Base-by-base conservation (phyloP, 1,140 invertebrate genomes). In the Aphelinus atriplicis region DNA sequence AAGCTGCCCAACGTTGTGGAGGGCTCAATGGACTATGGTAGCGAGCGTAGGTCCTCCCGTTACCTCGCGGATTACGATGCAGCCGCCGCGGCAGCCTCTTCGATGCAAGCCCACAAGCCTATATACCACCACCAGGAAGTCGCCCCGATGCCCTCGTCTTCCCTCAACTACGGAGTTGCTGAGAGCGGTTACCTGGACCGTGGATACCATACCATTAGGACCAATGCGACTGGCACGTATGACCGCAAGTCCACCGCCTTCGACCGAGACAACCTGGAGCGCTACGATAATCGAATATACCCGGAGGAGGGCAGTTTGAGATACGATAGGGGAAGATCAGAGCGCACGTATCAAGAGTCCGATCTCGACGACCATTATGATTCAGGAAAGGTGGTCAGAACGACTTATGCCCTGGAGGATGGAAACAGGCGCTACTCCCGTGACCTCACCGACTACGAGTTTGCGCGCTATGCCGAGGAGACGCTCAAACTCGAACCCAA, bases 1-100 rank as follows among this genome's bases (percentile, higher is more conserved):
- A 88, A 87, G 81, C 78, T 88, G 81, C 87, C 87, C 56, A 88
- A 88, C 86, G 82, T 88, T 47, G 86, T 88, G 71, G 87, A 88
- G 73, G 90, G 90, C 84, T 91, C 88, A 85, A 91, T 91, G 83
- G 90, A 90, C 85, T 91, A 90, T 82, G 90, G 88, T 79, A 90
- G 83, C 79, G 91, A 89, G 80, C 89, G 88, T 79, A 89, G 88
- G 80, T 84, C 86, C 73, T 87, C 87, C 78, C 84, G 84, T 78
- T 87, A 87, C 81, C 87, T 87, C 81, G 79, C 86, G 81, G 86
- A 87, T 72, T 87, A 86, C 75, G 80, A 81, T 42, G 26, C 53
- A 2, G 48, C 60, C 3, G 66, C 71, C 3, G 47, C 50, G 1
- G 63, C 53, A 2, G 10, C 7, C 42, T 26, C 57, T 3, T 55